Percentiles rank a stretch among this genome's conserved stretches.
Evolutionary conservation across 2,797 vertebrate species (phyloP).

Genomic region (Malacoctenus gilli): DNA sequence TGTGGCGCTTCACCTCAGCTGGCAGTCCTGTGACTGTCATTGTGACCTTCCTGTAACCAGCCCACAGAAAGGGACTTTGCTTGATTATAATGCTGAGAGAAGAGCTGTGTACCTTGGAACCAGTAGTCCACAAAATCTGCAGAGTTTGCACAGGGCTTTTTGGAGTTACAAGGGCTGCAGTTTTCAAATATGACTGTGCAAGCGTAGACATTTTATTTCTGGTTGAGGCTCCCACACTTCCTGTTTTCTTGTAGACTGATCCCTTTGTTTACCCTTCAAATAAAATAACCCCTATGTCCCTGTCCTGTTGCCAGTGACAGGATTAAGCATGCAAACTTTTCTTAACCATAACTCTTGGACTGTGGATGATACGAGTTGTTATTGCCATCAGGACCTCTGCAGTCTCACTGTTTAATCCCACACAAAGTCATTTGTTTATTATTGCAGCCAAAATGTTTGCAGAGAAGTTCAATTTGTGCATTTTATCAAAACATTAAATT

Average conservation of each 20-base stretch:
- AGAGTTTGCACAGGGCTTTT: slow-evolving; percentile 55
- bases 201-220: slow-evolving; percentile 34
- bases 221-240: slow-evolving; percentile 38
- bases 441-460: too few species aligned
- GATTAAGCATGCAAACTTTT: too few species aligned
- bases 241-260: slow-evolving; percentile 26
- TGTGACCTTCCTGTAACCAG: slow-evolving; percentile 61
- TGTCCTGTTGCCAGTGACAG: too few species aligned
- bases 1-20: slow-evolving; percentile 32
- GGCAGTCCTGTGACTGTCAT: slow-evolving; percentile 57
- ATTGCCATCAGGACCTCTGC: too few species aligned
- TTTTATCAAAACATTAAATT: too few species aligned
- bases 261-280: background rate
- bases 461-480: too few species aligned
- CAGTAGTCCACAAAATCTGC: slow-evolving; percentile 60
- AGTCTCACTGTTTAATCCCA: too few species aligned
- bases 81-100: slow-evolving; percentile 65
- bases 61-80: slow-evolving; percentile 66
- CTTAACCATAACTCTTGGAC: too few species aligned
- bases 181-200: slow-evolving; percentile 39
- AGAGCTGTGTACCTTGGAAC: slow-evolving; percentile 71
- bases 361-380: too few species aligned
- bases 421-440: too few species aligned
- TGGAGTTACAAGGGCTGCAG: slow-evolving; percentile 50
- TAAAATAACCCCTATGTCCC: too few species aligned